Percentiles rank a stretch among this genome's conserved stretches.
These are phyloP conservation scores for Poecilia gillii DNA, from an alignment of 2,797 vertebrate species.

Conservation along the genomic window DNA sequence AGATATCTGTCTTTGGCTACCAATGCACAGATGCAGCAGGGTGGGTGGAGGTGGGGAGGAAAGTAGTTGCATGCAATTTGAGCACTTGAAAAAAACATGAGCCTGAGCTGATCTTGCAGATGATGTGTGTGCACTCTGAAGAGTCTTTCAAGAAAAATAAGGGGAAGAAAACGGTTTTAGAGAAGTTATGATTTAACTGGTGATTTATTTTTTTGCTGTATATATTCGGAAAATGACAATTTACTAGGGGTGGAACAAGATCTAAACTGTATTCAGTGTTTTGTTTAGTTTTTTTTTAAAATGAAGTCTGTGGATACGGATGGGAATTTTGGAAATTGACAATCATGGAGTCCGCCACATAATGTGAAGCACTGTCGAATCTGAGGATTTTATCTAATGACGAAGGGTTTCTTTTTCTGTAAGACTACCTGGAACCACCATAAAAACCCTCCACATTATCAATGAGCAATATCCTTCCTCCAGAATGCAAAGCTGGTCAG, in stretches of 20 bases:
- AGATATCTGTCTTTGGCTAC: constrained; percentile 70
- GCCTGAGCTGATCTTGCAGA: constrained; percentile 66
- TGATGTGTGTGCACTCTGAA: constrained; percentile 66
- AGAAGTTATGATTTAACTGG: constrained; percentile 1
- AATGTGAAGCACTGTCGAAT: background rate
- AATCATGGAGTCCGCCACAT: background rate
- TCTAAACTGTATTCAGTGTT: no score
- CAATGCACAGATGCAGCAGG: constrained; percentile 54
- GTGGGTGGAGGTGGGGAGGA: constrained; percentile 4
- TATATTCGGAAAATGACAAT: background rate
- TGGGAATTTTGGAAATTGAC: background rate
- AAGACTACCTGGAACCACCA: background rate
- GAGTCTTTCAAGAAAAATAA: constrained; percentile 38
- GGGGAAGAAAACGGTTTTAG: constrained; percentile 17
- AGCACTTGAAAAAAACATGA: constrained; percentile 75
- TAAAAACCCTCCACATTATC: background rate
- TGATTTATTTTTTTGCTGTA: background rate
- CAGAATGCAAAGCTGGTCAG: background rate
- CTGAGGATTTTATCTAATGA: background rate
- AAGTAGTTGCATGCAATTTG: constrained; percentile 64
- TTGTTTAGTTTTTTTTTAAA: background rate
- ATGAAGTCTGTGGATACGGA: background rate
- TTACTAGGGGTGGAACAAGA: background rate
- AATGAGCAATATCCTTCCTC: background rate
- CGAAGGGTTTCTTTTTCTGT: background rate